A percentile compares a stretch with the other conserved stretches of the same genome.
phyloP scores from a whole-genome alignment of 2,797 vertebrate genomes.

The Enteromius trimaculatus region DNA sequence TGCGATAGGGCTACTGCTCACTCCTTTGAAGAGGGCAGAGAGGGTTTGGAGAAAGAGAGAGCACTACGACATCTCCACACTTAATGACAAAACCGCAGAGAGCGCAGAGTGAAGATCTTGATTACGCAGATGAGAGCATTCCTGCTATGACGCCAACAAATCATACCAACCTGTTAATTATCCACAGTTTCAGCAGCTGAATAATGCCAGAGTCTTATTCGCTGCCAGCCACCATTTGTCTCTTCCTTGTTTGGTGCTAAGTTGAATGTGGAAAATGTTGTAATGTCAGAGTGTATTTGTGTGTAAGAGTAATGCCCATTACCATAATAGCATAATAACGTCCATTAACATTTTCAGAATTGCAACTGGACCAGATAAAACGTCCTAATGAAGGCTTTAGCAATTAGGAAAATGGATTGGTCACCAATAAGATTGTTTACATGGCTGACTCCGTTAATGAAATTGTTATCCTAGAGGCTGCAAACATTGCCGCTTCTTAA shows the following conservation, averaged over 20 bases:
- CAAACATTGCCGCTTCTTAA: conserved; percentile 45
- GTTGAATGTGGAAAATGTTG: conserved; percentile 36
- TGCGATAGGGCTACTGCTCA: conserved; percentile 6
- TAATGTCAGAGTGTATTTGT: conserved; percentile 54
- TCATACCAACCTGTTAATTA: conserved; percentile 47
- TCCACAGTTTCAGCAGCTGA: conserved; percentile 45
- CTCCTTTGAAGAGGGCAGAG: conserved; percentile 15
- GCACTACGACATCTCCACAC: not conserved
- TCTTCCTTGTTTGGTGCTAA: conserved; percentile 50
- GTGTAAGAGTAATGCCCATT: conserved; percentile 53
- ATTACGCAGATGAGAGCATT: conserved; percentile 6
- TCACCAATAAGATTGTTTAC: conserved; percentile 60
- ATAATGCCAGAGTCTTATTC: conserved; percentile 39
- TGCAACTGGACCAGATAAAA: conserved; percentile 60
- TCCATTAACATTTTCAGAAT: conserved; percentile 61
- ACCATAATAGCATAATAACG: conserved; percentile 60
- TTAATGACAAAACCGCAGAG: conserved; percentile 1
- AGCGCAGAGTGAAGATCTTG: conserved; percentile 11
- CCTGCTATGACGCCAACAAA: conserved; percentile 33
- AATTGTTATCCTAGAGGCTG: conserved; percentile 54
- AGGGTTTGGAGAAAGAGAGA: not conserved
- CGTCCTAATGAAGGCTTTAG: conserved; percentile 59
- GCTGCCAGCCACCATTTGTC: conserved; percentile 51
- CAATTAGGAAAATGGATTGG: conserved; percentile 63
- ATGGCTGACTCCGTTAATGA: conserved; percentile 60